Evolutionary conservation across 2,797 vertebrate species (phyloP).

Genomic region (Protosalanx chinensis): DNA sequence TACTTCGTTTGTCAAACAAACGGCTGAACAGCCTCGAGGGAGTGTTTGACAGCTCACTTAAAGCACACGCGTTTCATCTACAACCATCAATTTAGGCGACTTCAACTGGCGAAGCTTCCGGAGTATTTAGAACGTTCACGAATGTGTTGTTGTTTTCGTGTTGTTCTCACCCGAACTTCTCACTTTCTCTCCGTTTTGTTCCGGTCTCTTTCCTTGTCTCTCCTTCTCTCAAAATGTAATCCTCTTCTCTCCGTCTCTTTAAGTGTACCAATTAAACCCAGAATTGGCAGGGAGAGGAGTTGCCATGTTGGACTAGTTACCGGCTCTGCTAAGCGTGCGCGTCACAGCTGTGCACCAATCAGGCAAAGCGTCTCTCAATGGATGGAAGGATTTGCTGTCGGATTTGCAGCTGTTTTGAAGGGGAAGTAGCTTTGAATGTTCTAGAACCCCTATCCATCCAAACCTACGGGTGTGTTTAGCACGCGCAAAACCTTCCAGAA

Average conservation of each 20-base stretch:
- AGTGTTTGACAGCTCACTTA: constrained; percentile 8
- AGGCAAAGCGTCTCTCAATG: background rate
- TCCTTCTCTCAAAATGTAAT: background rate
- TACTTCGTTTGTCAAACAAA: background rate
- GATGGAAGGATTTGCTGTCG: background rate
- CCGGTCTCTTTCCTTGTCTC: background rate
- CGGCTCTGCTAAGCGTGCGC: background rate
- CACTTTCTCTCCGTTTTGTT: background rate
- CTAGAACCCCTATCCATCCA: no score
- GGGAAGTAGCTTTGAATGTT: no score
- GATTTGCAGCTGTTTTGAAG: no score
- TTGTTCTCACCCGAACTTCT: no score
- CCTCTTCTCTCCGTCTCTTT: background rate
- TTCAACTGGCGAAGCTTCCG: background rate
- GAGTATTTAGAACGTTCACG: background rate
- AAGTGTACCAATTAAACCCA: constrained; percentile 16
- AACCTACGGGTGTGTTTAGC: no score
- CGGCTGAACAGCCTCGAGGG: background rate
- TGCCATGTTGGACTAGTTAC: constrained; percentile 11
- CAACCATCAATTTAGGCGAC: background rate
- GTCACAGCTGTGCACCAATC: background rate
- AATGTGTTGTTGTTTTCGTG: background rate
- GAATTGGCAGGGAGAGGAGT: constrained; percentile 5
- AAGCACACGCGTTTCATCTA: background rate
- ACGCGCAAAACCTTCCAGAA: no score